These are phyloP conservation scores for Drosophila neonasuta DNA, from an alignment of 2,888 invertebrate species.

Conservation along the genomic window DNA sequence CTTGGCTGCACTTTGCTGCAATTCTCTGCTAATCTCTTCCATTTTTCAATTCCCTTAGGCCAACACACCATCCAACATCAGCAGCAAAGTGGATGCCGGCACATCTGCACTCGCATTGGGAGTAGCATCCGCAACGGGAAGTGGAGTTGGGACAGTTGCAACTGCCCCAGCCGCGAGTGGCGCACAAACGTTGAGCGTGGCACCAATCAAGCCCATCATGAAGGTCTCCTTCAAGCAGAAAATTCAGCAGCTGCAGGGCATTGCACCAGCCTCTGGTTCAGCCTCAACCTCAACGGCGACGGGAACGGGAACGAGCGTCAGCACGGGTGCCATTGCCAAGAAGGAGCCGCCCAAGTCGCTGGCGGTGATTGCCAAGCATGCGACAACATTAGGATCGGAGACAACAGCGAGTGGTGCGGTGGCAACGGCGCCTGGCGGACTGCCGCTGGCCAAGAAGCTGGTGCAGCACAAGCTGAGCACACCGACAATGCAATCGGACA, in stretches of 20 bases:
- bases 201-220: slow-evolving; percentile 80
- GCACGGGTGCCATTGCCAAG: slow-evolving; percentile 82
- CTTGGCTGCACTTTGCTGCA: too few species aligned
- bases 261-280: slow-evolving; percentile 10
- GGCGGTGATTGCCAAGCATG: slow-evolving; percentile 63
- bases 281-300: neutral
- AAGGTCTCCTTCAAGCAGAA: slow-evolving; percentile 86
- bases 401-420: neutral
- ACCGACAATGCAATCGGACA: slow-evolving; percentile 72
- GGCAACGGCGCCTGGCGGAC: neutral
- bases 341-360: slow-evolving; percentile 76
- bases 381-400: neutral
- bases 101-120: neutral
- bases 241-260: slow-evolving; percentile 84
- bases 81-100: slow-evolving; percentile 65
- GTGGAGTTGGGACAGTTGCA: neutral
- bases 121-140: neutral
- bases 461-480: slow-evolving; percentile 48
- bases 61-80: slow-evolving; percentile 58
- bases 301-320: slow-evolving; percentile 1
- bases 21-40: neutral
- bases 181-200: slow-evolving; percentile 51
- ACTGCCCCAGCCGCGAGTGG: neutral
- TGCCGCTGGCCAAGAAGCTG: slow-evolving; percentile 25
- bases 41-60: slow-evolving; percentile 36